Percentiles rank a stretch among this genome's conserved stretches.
Evolutionary conservation across 2,888 invertebrate species (phyloP).

Genomic region (Caenorhabditis drosophilae): DNA sequence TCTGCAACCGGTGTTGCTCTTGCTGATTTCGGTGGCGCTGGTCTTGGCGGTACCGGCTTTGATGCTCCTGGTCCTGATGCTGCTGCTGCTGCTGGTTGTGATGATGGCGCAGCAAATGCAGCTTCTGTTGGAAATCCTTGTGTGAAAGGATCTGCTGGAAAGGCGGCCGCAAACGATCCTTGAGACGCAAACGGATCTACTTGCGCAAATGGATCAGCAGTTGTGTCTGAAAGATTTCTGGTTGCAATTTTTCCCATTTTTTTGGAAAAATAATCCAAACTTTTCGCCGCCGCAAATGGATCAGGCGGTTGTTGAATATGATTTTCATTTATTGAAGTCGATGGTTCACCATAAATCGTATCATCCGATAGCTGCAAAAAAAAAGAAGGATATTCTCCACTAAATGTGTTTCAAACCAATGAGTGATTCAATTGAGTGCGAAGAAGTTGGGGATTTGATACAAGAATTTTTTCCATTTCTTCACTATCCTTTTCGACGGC

Average conservation of each 20-base stretch:
- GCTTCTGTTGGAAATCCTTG: slow-evolving; percentile 28
- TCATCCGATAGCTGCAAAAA: slow-evolving; percentile 18
- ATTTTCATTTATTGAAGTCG: slow-evolving; percentile 17
- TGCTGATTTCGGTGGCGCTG: slow-evolving; percentile 49
- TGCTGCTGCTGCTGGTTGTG: background rate
- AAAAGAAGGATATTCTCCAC: too few species aligned
- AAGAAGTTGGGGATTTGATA: slow-evolving; percentile 2
- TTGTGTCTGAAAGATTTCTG: slow-evolving; percentile 14
- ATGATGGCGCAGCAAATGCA: slow-evolving; percentile 13
- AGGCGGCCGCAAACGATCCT: slow-evolving; percentile 28
- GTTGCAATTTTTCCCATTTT: background rate
- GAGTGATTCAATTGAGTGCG: background rate
- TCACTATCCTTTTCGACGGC: slow-evolving; percentile 21
- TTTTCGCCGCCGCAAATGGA: slow-evolving; percentile 35
- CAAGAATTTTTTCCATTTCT: slow-evolving; percentile 10
- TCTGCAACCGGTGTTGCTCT: slow-evolving; percentile 43
- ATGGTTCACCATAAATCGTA: slow-evolving; percentile 24
- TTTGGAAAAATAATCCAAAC: slow-evolving; percentile 12
- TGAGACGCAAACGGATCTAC: slow-evolving; percentile 42
- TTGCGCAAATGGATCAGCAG: slow-evolving; percentile 48
- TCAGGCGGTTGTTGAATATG: slow-evolving; percentile 42
- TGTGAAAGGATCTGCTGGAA: slow-evolving; percentile 41
- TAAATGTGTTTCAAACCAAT: too few species aligned
- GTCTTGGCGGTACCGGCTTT: slow-evolving; percentile 45
- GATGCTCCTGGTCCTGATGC: slow-evolving; percentile 8